Conservation (phyloP, 2,797 vertebrate species). For the Adrianichthys oophorus region DNA sequence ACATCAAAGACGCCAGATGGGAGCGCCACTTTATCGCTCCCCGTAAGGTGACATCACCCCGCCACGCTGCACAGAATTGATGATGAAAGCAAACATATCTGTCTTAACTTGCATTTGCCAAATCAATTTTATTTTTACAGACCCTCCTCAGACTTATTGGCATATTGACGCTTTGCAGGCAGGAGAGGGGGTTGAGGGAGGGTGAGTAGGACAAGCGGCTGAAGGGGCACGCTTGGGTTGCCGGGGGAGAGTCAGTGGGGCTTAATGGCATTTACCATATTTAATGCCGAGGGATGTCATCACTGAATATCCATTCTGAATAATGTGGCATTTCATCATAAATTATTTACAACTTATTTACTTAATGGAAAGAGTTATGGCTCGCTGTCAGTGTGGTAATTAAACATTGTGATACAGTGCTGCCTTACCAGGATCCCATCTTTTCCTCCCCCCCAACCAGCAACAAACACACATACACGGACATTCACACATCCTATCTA, state of each 20-base stretch:
- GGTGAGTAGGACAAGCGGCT: conserved; percentile 11
- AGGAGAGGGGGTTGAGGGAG: conserved; percentile 8
- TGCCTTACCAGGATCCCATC: conserved; percentile 78
- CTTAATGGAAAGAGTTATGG: conserved; percentile 98
- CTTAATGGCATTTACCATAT: conserved; percentile 96
- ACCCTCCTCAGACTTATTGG: conserved; percentile 88
- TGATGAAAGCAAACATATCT: conserved; percentile 99
- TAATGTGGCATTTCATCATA: conserved; percentile 98
- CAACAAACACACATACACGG: conserved; percentile 20
- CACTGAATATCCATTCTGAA: conserved; percentile 91
- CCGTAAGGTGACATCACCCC: conserved; percentile 98
- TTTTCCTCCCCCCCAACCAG: conserved; percentile 44
- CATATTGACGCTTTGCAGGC: conserved; percentile 93
- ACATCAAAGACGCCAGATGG: conserved; percentile 94
- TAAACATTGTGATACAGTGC: conserved; percentile 91
- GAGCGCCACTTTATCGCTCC: conserved; percentile 91
- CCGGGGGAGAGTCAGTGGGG: conserved; percentile 41
- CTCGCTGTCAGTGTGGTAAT: conserved; percentile 88
- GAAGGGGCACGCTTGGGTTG: conserved; percentile 35
- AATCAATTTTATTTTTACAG: conserved; percentile 99
- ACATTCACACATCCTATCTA: conserved; percentile 38
- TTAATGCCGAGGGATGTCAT: conserved; percentile 97
- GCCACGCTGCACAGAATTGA: conserved; percentile 89
- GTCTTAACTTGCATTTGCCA: conserved; percentile 98
- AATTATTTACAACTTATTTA: conserved; percentile 98